Evolutionary conservation across 2,113 vertebrate genomes (phyloP), one percentile per base, ranked within the genome.

Genomic region (Chloroceryle aenea): DNA sequence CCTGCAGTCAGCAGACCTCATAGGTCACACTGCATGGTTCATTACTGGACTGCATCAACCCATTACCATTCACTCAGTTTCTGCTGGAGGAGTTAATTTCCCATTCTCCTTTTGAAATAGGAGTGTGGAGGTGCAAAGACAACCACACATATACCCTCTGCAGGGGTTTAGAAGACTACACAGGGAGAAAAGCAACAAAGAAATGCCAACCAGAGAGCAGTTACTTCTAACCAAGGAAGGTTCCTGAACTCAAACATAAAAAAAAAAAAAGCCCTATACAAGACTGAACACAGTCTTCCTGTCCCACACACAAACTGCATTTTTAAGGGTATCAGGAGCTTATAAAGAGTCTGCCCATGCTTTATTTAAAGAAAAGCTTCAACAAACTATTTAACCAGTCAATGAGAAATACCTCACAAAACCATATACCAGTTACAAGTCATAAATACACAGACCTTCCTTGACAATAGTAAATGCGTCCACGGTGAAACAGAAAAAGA

Each of bases 351-450:
- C 58, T 85, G 55, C 9, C 52, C 26, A 12, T 26, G 36, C 61
- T 63, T 55, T 48, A 86, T 10, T 15, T 40, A 89, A 56, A 73
- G 48, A 52, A 78, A 66, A 78, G 32, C 43, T 71, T 83, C 36
- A 40, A 29, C 14, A 56, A 82, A 91, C 11, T 2, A 22, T 1
- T 77, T 50, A 76, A 69, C 14, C 32, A 73, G 43, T 88, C 90
- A 73, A 55, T 71, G 85, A 88, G 27, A 95, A 86, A 19, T 38
- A 61, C 90, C 76, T 91, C 92, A 94, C 29, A 86, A 85, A 85
- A 18, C 52, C 79, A 84, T 86, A 55, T 76, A 77, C 27, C 3
- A 1, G 77, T 15, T 61, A 85, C 50, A 75, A 61, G 40, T 26
- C 16, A 0, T 15, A 61, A 85, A 32, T 7, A 43, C 22, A 40